phyloP scores from a whole-genome alignment of 2,797 vertebrate species.

The Spinus olivaceus region DNA sequence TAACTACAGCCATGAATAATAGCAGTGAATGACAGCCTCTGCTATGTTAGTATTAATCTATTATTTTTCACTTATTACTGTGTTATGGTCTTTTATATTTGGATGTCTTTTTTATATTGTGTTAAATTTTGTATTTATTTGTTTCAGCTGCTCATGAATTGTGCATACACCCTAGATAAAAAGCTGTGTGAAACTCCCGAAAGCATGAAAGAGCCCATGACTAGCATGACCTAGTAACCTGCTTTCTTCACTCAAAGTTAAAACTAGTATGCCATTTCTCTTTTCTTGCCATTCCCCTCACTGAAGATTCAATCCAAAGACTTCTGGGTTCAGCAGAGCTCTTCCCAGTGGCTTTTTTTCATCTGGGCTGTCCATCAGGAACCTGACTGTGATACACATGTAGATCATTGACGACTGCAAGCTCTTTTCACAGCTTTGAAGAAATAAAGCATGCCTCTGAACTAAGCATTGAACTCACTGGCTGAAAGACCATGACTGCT shows the following conservation, averaged over 20 bases:
- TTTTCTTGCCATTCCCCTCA: background rate
- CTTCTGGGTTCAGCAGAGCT: background rate
- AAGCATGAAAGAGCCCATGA: background rate
- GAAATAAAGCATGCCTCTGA: background rate
- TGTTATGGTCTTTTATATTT: background rate
- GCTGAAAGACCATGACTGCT: background rate
- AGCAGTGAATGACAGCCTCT: background rate
- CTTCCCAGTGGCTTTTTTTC: background rate
- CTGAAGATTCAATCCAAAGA: background rate
- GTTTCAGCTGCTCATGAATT: background rate
- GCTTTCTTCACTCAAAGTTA: background rate
- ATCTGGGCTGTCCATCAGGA: background rate
- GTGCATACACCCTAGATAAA: background rate
- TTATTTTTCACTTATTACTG: background rate
- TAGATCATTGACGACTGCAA: background rate
- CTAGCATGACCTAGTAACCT: background rate
- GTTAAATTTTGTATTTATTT: background rate
- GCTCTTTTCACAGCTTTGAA: background rate
- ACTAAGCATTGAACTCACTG: background rate
- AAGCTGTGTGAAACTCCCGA: background rate
- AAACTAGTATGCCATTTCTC: background rate
- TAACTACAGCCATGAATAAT: background rate
- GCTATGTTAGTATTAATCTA: background rate
- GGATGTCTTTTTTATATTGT: background rate
- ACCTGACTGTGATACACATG: background rate